Evolutionary conservation across 1,140 invertebrate species (phyloP).

Genomic region (Popillia japonica): DNA sequence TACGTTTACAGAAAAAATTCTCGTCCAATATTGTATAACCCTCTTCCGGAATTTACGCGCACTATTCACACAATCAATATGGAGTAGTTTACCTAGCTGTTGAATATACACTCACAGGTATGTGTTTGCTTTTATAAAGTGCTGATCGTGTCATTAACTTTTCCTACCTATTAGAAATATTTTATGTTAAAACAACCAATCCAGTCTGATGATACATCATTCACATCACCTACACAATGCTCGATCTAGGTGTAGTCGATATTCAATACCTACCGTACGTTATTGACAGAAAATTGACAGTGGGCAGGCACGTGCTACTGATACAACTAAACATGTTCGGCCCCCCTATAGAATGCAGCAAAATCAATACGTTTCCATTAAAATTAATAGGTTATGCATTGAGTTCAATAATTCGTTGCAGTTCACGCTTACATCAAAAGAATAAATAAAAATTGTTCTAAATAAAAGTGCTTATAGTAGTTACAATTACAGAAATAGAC

Average conservation of each 20-base stretch:
- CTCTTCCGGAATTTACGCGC: too few relatives aligned
- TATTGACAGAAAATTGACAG: background rate
- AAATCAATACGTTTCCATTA: constrained; percentile 1
- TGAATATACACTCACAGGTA: too few relatives aligned
- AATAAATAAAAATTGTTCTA: too few relatives aligned
- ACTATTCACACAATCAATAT: too few relatives aligned
- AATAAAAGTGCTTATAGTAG: too few relatives aligned
- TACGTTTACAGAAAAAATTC: background rate
- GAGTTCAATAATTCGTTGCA: background rate
- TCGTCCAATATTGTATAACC: background rate
- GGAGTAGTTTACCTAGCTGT: too few relatives aligned
- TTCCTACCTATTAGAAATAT: background rate
- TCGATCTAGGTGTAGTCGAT: background rate
- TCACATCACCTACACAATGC: too few relatives aligned
- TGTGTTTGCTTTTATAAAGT: too few relatives aligned
- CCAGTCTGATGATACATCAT: background rate
- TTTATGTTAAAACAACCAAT: background rate
- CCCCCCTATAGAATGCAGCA: background rate
- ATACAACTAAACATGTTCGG: background rate
- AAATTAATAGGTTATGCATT: background rate
- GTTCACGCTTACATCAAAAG: background rate
- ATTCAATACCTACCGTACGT: background rate
- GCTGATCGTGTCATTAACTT: background rate
- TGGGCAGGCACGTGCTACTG: background rate
- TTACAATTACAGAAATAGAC: too few relatives aligned